Evolutionary conservation across 1,140 invertebrate genomes (phyloP), one percentile per base, ranked within the genome.

Genomic region (Hyposmocoma kahamanoa): DNA sequence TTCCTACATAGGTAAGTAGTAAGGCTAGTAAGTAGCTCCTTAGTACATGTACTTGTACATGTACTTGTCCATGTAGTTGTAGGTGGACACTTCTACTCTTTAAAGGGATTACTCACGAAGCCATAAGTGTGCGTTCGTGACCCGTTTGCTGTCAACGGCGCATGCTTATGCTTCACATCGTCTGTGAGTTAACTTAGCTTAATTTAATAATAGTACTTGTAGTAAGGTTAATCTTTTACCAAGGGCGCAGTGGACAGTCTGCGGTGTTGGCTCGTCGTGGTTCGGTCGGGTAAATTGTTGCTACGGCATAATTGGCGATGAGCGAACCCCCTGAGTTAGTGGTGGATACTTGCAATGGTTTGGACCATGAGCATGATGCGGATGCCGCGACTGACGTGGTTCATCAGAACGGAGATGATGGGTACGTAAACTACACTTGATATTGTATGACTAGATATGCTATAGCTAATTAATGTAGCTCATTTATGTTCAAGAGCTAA

Each of bases 171-270:
- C 59, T 62, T 59, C 56, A 70, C 76, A 56, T 70, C 66, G 76
- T 80, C 71, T 72, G 72, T 68, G 74, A 77, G 67, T 75, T 72
- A 69, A 75, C 70, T 74, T 72, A 56, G 63, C 71, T 86, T 87
- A 87, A 87, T 87, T 87, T 86, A 87, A 87, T 87, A 87, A 87
- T 74, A 75, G 71, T 75, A 72, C 69, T 73, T 82, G 78, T 79
- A 73, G 71, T 75, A 69, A 72, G 67, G 62, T 72, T 78, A 81
- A 80, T 81, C 73, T 80, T 72, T 72, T 71, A 72, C 73, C 79
- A 84, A 84, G 78, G 77, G 75, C 79, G 69, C 64, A 62, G 56
- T 59, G 72, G 68, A 47, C 76, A 80, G 75, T 86, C 56, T 62
- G 58, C 60, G 59, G 50, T 65, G 62, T 54, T 58, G 58, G 51